phyloP scores from a whole-genome alignment of 1,140 invertebrate genomes.

The Ostrea denselamellosa region DNA sequence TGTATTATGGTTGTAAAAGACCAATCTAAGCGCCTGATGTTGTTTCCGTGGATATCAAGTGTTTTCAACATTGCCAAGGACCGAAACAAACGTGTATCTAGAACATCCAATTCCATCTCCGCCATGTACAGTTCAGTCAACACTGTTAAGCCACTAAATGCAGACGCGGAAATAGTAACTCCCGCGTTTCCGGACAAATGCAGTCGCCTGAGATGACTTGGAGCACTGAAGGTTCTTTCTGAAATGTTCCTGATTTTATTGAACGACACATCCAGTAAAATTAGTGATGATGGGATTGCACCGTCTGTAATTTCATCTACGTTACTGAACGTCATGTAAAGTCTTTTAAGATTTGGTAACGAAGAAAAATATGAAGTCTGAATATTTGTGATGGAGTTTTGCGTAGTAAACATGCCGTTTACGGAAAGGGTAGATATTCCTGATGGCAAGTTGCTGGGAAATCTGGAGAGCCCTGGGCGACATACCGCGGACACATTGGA shows the following conservation, averaged over 20 bases:
- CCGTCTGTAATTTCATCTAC: not conserved
- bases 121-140: not conserved
- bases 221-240: not conserved
- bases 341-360: not conserved
- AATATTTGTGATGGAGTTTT: not conserved
- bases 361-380: not conserved
- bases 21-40: not conserved
- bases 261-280: constrained; percentile 17
- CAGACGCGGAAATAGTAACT: not conserved
- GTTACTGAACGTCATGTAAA: constrained; percentile 1
- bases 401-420: not conserved
- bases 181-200: constrained; percentile 21
- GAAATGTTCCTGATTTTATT: not conserved
- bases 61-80: not conserved
- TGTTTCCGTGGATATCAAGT: not conserved
- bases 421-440: not conserved
- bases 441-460: not conserved
- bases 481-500: not conserved
- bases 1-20: not conserved
- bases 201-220: not conserved
- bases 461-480: not conserved
- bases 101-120: not conserved
- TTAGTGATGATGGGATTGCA: not conserved
- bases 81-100: not conserved
- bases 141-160: not conserved